A percentile compares a stretch with the other conserved stretches of the same genome.
Conservation (phyloP, 2,113 vertebrate genomes). For the Carlito syrichta region DNA sequence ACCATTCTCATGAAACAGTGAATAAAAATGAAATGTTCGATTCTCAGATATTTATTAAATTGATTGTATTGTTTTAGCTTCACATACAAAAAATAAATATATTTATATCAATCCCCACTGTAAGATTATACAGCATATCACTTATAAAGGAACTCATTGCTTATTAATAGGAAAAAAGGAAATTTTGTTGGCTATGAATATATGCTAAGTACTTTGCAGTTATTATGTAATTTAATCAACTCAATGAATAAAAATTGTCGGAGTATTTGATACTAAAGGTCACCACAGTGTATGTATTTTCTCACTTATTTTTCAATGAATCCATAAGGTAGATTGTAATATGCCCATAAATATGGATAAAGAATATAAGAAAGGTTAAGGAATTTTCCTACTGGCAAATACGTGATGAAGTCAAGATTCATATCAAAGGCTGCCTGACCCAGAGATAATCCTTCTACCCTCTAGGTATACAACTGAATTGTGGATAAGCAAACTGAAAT, state of each 20-base stretch:
- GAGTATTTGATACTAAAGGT: background rate
- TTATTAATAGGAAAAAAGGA: background rate
- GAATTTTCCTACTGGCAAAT: background rate
- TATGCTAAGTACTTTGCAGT: background rate
- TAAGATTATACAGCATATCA: background rate
- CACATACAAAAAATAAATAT: background rate
- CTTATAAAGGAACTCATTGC: background rate
- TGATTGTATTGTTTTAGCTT: background rate
- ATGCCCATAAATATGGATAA: background rate
- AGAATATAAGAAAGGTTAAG: background rate
- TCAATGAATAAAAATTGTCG: background rate
- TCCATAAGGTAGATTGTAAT: background rate
- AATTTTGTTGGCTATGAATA: background rate
- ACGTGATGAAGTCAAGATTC: background rate
- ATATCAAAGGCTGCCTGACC: background rate
- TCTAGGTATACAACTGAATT: background rate
- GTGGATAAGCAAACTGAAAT: background rate
- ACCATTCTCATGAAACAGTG: background rate
- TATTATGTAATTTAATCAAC: background rate
- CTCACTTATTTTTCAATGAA: background rate
- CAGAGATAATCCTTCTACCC: background rate
- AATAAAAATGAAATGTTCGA: background rate
- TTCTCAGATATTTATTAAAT: background rate
- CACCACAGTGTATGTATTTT: background rate
- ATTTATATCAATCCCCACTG: background rate